Evolutionary conservation across 2,797 vertebrate species (phyloP), one percentile per base, ranked within the genome.

Genomic region (Anniella stebbinsi): DNA sequence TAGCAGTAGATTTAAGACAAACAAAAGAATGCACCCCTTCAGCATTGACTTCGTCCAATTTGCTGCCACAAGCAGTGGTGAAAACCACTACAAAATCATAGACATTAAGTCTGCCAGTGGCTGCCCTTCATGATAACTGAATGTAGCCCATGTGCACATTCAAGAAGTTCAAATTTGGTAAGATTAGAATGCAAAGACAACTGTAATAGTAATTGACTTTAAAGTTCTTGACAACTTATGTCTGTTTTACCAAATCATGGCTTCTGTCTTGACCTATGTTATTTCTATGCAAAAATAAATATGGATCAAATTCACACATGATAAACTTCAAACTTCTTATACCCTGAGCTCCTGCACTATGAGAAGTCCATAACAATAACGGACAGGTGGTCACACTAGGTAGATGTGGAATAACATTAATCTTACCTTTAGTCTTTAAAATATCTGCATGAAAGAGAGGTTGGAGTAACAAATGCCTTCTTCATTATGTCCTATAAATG

Each of bases 391-490:
- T 4, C 4, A 76, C 5, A 30, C 36, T 36, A 60, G 36, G 45
- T 33, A 11, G 23, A 80, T 30, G 45, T 45, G 81, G 13, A 12
- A 41, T 17, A 45, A 30, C 60, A 51, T 67, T 80, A 25, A 72
- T 54, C 66, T 72, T 91, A 91, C 83, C 38, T 82, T 91, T 88
- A 87, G 90, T 89, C 81, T 82, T 90, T 92, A 23, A 94, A 84
- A 92, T 94, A 94, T 91, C 72, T 92, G 93, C 86, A 94, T 0
- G 85, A 94, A 94, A 69, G 92, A 94, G 90, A 78, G 67, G 90
- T 91, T 91, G 87, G 88, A 93, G 93, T 89, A 93, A 90, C 93
- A 94, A 96, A 94, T 95, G 94, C 80, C 2, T 83, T 83, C 18
- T 92, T 92, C 93, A 93, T 88, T 94, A 87, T 92, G 80, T 69